Evolutionary conservation across 2,113 vertebrate species (phyloP).

Genomic region (Calonectris borealis): DNA sequence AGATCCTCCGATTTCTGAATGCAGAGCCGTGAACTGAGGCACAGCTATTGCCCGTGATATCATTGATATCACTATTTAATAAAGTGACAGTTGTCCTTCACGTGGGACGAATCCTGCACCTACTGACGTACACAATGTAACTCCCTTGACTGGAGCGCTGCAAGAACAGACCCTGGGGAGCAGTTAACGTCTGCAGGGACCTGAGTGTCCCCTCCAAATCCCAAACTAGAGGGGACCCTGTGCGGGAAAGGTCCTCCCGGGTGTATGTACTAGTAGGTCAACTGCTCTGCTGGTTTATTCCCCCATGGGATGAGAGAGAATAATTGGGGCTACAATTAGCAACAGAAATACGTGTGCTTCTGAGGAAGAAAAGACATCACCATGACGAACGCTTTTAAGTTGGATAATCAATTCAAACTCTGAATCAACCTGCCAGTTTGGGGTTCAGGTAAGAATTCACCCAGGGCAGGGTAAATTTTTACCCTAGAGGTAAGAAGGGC

Average conservation of each 20-base stretch:
- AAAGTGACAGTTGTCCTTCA: slow-evolving; percentile 38
- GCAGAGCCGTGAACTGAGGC: neutral
- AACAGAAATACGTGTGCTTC: slow-evolving; percentile 21
- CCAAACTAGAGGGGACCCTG: neutral
- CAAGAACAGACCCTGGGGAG: neutral
- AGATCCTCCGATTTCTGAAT: neutral
- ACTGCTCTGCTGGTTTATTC: slow-evolving; percentile 2
- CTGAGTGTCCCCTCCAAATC: slow-evolving; percentile 1
- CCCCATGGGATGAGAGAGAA: neutral
- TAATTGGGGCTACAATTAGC: slow-evolving; percentile 60
- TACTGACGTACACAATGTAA: neutral
- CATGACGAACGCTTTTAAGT: neutral
- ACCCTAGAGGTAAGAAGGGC: neutral
- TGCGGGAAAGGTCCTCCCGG: neutral
- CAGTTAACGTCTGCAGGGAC: neutral
- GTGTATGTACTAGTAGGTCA: slow-evolving; percentile 47
- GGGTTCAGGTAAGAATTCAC: neutral
- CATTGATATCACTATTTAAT: slow-evolving; percentile 26
- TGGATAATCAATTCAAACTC: neutral
- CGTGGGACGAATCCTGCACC: neutral
- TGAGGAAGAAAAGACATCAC: neutral
- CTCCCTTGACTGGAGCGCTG: neutral
- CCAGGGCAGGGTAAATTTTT: neutral
- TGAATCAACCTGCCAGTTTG: neutral
- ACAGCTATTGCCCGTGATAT: neutral